Conservation (phyloP, 2,888 invertebrate genomes). For the Diaphora mendica region DNA sequence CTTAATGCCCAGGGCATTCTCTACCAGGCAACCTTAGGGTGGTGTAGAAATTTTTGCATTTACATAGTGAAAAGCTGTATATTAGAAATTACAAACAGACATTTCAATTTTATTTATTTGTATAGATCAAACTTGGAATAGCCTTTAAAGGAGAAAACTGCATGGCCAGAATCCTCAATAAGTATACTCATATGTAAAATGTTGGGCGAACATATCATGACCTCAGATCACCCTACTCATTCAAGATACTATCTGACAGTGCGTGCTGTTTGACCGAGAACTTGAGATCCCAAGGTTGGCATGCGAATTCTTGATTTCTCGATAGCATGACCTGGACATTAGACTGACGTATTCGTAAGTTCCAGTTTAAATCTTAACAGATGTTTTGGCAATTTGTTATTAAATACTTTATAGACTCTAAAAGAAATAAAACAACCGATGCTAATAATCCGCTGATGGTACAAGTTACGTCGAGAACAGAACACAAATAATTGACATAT, state of each 20-base stretch:
- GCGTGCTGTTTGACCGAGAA: constrained; percentile 48
- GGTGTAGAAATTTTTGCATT: no score
- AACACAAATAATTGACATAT: no score
- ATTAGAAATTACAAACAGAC: no score
- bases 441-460: not conserved
- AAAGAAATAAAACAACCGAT: not conserved
- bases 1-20: no score
- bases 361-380: constrained; percentile 3
- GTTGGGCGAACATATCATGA: constrained; percentile 1
- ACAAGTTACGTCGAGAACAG: not conserved
- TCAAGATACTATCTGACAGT: constrained; percentile 58
- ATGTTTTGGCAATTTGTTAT: not conserved
- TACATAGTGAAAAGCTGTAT: no score
- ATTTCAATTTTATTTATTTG: no score
- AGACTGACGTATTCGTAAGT: not conserved
- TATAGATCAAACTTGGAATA: no score
- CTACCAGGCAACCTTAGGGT: no score
- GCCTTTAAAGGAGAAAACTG: no score
- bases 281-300: constrained; percentile 44
- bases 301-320: constrained; percentile 36
- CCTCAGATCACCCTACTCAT: constrained; percentile 11
- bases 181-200: not conserved
- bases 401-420: not conserved
- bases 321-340: constrained; percentile 37
- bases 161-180: not conserved